A percentile compares a stretch with the other conserved stretches of the same genome.
phyloP scores from a whole-genome alignment of 2,888 invertebrate genomes.

The Clostera curtula region DNA sequence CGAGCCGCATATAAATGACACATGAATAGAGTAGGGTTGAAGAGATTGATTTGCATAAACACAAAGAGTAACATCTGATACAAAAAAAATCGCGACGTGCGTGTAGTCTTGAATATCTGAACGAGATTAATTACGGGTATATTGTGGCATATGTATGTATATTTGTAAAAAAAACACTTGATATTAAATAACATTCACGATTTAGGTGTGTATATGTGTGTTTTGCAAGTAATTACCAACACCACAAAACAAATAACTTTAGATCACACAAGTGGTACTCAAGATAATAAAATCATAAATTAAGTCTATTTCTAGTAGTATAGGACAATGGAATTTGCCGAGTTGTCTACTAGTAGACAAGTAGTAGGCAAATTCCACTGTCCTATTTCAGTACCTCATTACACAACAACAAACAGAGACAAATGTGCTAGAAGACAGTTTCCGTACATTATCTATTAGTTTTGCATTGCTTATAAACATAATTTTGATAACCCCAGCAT shows the following conservation, averaged over 20 bases:
- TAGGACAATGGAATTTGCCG: too few relatives aligned
- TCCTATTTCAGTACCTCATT: slow-evolving; percentile 32
- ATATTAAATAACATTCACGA: slow-evolving; percentile 8
- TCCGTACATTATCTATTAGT: slow-evolving; percentile 35
- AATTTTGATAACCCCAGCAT: slow-evolving; percentile 37
- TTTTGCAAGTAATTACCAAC: slow-evolving; percentile 15
- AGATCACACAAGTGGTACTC: slow-evolving; percentile 17
- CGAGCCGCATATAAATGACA: slow-evolving; percentile 25
- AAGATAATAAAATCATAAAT: slow-evolving; percentile 14
- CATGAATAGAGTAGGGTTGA: slow-evolving; percentile 26
- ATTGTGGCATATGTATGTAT: slow-evolving; percentile 4
- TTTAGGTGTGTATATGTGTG: slow-evolving; percentile 13
- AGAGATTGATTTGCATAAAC: slow-evolving; percentile 25
- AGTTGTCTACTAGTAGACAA: too few relatives aligned
- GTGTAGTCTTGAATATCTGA: slow-evolving; percentile 10
- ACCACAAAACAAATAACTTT: slow-evolving; percentile 19
- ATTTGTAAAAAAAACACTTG: slow-evolving; percentile 6
- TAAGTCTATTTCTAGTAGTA: slow-evolving; percentile 20
- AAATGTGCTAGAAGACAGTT: slow-evolving; percentile 31
- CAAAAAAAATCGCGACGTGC: slow-evolving; percentile 13
- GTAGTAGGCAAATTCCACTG: slow-evolving; percentile 38
- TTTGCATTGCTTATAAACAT: slow-evolving; percentile 30
- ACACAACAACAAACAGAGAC: slow-evolving; percentile 24
- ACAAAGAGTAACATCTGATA: slow-evolving; percentile 19
- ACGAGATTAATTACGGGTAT: slow-evolving; percentile 8